A percentile compares a stretch with the other conserved stretches of the same genome.
Evolutionary conservation across 2,888 invertebrate species (phyloP).

Genomic region (Caenorhabditis becei): DNA sequence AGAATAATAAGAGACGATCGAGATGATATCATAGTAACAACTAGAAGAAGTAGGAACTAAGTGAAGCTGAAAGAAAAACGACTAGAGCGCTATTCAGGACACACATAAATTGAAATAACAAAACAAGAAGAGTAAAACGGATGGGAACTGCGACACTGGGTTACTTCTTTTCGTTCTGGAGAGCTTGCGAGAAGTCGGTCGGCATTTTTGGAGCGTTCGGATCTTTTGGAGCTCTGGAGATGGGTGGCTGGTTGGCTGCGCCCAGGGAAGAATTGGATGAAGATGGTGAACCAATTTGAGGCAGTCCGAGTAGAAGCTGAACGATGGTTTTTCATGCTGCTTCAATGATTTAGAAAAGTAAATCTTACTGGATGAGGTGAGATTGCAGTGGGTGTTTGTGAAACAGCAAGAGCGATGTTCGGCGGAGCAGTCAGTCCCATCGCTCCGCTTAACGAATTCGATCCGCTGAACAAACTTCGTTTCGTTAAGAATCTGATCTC

Average conservation of each 20-base stretch:
- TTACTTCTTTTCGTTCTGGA: conserved; percentile 25
- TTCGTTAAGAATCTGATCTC: not conserved
- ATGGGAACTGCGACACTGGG: not conserved
- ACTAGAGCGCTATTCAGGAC: conserved; percentile 23
- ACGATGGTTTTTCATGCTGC: not conserved
- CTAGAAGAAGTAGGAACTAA: not conserved
- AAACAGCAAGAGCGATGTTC: conserved; percentile 56
- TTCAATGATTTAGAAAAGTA: no score
- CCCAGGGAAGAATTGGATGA: conserved; percentile 47
- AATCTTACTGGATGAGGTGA: conserved; percentile 55
- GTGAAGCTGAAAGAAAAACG: conserved; percentile 25
- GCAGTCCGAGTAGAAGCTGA: conserved; percentile 46
- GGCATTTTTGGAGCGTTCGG: conserved; percentile 49
- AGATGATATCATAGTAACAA: conserved; percentile 1
- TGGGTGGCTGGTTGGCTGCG: conserved; percentile 59
- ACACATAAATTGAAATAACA: conserved; percentile 5
- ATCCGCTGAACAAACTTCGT: conserved; percentile 54
- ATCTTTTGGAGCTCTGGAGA: conserved; percentile 31
- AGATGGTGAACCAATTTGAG: conserved; percentile 37
- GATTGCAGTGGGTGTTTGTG: conserved; percentile 63
- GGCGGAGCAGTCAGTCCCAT: conserved; percentile 60
- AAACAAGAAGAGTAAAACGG: conserved; percentile 16
- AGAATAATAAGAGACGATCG: not conserved
- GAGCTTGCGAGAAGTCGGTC: conserved; percentile 54
- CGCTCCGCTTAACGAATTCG: conserved; percentile 59